Base-by-base conservation (phyloP, 64 coral and sea anemone genomes). In the Pocillopora verrucosa region DNA sequence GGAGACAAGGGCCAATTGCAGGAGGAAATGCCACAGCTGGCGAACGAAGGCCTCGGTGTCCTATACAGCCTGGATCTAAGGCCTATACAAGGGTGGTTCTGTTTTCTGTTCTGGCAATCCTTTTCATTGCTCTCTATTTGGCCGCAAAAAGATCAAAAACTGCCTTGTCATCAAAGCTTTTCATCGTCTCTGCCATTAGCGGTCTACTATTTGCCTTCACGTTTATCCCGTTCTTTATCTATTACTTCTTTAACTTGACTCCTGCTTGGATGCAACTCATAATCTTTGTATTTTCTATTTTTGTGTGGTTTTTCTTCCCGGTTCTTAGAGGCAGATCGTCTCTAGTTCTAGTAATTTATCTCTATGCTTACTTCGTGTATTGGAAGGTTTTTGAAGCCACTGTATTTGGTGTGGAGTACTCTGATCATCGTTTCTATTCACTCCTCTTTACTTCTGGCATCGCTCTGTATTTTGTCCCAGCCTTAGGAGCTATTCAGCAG, bases 301-400 rank as follows among this genome's bases (percentile, higher is more conserved):
- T 89, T 9, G 67, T 89, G 34, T 93, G 92, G 92, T 15, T 89
- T 9, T 80, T 80, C 60, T 89, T 93, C 58, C 92, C 92, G 3
- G 78, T 88, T 41, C 87, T 93, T 9, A 80, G 92, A 20, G 34
- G 13, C 10, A 74, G 72, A 9, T 73, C 92, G 24, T 89, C 92
- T 5, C 59, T 93, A 30, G 81, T 65, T 61, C 14, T 93, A 1
- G 79, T 93, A 37, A 16, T 93, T 26, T 93, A 88, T 62, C 37
- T 75, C 22, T 93, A 85, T 36, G 63, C 92, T 0, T 93, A 89
- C 17, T 16, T 76, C 4, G 79, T 93, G 11, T 84, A 93, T 16
- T 89, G 87, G 87, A 80, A 65, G 13, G 87, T 93, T 9, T 93
- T 65, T 19, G 22, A 78, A 60, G 13, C 74, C 15, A 20, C 12